Conservation (phyloP, 2,113 vertebrate genomes). For the Amia ocellicauda region DNA sequence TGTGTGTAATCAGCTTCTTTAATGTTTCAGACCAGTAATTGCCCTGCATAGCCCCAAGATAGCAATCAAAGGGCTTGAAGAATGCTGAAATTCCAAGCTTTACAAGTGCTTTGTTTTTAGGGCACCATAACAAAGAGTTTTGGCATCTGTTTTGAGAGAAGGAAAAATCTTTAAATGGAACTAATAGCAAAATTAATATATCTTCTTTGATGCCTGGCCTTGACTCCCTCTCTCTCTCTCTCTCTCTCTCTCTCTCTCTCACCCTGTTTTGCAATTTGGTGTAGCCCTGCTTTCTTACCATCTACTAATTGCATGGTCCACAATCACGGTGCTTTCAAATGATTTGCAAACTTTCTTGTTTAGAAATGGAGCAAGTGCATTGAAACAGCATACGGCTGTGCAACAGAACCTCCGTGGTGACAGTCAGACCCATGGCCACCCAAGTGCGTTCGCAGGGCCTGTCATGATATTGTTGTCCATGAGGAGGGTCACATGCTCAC, state of each 20-base stretch:
- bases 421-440: too few species aligned
- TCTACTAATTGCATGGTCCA: slow-evolving; percentile 57
- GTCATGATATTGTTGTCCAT: too few species aligned
- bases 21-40: slow-evolving; percentile 81
- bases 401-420: too few species aligned
- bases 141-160: slow-evolving; percentile 49
- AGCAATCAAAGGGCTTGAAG: slow-evolving; percentile 80
- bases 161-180: slow-evolving; percentile 61
- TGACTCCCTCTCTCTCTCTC: slow-evolving; percentile 12
- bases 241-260: slow-evolving; percentile 12
- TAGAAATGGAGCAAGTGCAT: too few species aligned
- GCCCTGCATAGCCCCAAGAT: slow-evolving; percentile 73
- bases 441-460: too few species aligned
- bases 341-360: slow-evolving; percentile 61
- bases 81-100: slow-evolving; percentile 52
- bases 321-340: slow-evolving; percentile 64
- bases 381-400: too few species aligned
- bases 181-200: slow-evolving; percentile 69
- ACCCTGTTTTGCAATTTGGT: slow-evolving; percentile 41
- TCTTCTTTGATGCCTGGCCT: slow-evolving; percentile 65
- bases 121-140: slow-evolving; percentile 50
- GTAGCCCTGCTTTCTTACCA: slow-evolving; percentile 64
- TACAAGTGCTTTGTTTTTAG: slow-evolving; percentile 40
- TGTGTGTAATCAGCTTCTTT: slow-evolving; percentile 71
- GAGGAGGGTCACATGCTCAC: too few species aligned